Conservation (phyloP, 1,140 invertebrate genomes). For the Stenopsyche tienmushanensis region DNA sequence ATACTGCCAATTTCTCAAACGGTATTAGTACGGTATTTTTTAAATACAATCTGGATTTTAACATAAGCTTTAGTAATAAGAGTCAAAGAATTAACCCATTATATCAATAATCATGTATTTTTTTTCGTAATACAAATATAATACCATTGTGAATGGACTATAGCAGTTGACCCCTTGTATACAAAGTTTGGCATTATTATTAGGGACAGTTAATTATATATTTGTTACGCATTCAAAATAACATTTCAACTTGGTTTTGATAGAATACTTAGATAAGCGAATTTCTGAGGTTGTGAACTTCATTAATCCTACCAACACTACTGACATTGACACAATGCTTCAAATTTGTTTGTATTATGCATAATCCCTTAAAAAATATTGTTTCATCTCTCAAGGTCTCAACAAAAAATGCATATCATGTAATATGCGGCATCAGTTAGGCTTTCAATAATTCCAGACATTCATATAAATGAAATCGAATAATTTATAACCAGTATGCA, state of each 20-base stretch:
- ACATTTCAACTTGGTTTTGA: slow-evolving; percentile 26
- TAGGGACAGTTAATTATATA: slow-evolving; percentile 32
- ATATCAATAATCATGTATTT: too few relatives aligned
- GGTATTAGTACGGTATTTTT: too few relatives aligned
- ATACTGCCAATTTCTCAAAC: too few relatives aligned
- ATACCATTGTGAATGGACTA: slow-evolving; percentile 19
- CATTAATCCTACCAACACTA: neutral
- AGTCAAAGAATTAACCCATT: too few relatives aligned
- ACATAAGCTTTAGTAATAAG: too few relatives aligned
- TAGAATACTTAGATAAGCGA: slow-evolving; percentile 9
- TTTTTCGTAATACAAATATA: too few relatives aligned
- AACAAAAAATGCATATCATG: too few relatives aligned
- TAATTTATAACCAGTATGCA: too few relatives aligned
- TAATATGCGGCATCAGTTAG: too few relatives aligned
- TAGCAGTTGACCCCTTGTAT: slow-evolving; percentile 3
- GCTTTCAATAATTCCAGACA: too few relatives aligned
- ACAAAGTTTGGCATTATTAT: slow-evolving; percentile 28
- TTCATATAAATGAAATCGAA: too few relatives aligned
- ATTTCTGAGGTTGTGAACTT: slow-evolving; percentile 1
- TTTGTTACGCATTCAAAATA: slow-evolving; percentile 30
- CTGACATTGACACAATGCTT: neutral
- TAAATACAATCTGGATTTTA: too few relatives aligned
- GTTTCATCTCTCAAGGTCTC: neutral
- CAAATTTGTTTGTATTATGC: neutral
- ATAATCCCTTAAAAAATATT: neutral